Percentiles rank a stretch among this genome's conserved stretches.
Conservation (phyloP, 2,797 vertebrate species). For the Falco berigora region DNA sequence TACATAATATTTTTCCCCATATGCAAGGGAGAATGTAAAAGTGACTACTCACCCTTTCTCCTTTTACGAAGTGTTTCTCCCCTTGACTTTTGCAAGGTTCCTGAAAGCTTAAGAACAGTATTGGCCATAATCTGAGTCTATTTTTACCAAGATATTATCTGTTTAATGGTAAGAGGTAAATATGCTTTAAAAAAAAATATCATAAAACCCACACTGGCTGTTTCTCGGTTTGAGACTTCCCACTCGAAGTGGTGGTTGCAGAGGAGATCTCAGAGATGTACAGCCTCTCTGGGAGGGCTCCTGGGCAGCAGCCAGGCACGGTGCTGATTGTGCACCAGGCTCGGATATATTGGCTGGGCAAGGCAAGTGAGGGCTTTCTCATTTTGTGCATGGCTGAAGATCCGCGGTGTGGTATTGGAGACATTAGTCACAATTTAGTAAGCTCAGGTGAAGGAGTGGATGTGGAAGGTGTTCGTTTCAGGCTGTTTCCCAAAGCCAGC, state of each 20-base stretch:
- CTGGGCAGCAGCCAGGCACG: neutral
- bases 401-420: neutral
- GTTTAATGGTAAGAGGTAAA: slow-evolving; percentile 3
- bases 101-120: neutral
- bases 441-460: neutral
- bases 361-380: neutral
- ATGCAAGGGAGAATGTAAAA: neutral
- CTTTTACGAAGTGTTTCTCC: neutral
- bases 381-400: neutral
- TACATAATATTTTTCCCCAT: neutral
- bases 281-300: neutral
- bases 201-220: neutral
- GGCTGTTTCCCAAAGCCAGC: neutral
- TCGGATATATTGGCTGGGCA: neutral
- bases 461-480: neutral
- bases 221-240: neutral
- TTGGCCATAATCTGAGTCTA: neutral
- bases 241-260: neutral
- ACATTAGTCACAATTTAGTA: neutral
- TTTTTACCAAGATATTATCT: neutral
- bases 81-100: neutral
- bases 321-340: neutral
- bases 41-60: neutral
- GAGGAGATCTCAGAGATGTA: neutral
- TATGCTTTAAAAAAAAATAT: neutral